Evolutionary conservation across 2,113 vertebrate species (phyloP), one percentile per base, ranked within the genome.

Genomic region (Limnothrissa miodon): DNA sequence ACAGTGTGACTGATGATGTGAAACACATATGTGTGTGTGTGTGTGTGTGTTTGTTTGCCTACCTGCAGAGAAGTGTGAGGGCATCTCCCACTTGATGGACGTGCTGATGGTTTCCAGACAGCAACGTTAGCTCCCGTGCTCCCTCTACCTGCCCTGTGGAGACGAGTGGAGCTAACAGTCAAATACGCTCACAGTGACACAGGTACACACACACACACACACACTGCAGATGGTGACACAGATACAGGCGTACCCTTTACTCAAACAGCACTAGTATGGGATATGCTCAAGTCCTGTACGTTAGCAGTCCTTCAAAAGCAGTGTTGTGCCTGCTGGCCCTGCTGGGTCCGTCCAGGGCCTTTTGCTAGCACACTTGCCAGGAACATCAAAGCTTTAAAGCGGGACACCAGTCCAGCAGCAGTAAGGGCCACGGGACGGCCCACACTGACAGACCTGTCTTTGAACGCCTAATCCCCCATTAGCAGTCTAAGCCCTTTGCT

Each of bases 51-150:
- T 13, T 39, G 79, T 36, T 1, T 6, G 46, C 88, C 33, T 93
- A 95, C 94, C 91, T 92, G 93, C 94, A 95, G 39, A 10, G 88
- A 84, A 95, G 91, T 21, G 0, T 87, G 80, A 95, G 88, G 0
- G 23, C 45, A 6, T 51, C 82, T 23, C 87, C 86, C 62, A 81
- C 86, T 10, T 88, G 86, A 78, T 82, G 83, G 85, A 92, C 1
- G 36, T 89, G 87, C 46, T 87, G 84, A 80, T 88, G 83, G 9
- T 39, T 21, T 3, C 83, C 5, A 5, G 91, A 90, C 29, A 59
- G 42, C 84, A 92, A 91, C 79, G 80, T 90, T 0, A 88, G 93
- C 19, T 70, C 25, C 48, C 39, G 79, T 2, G 56, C 78, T 48
- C 23, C 89, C 62, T 83, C 86, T 79, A 56, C 59, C 83, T 84